A percentile compares a stretch with the other conserved stretches of the same genome.
Evolutionary conservation across 2,888 invertebrate genomes (phyloP).

Genomic region (Ctena decussata): DNA sequence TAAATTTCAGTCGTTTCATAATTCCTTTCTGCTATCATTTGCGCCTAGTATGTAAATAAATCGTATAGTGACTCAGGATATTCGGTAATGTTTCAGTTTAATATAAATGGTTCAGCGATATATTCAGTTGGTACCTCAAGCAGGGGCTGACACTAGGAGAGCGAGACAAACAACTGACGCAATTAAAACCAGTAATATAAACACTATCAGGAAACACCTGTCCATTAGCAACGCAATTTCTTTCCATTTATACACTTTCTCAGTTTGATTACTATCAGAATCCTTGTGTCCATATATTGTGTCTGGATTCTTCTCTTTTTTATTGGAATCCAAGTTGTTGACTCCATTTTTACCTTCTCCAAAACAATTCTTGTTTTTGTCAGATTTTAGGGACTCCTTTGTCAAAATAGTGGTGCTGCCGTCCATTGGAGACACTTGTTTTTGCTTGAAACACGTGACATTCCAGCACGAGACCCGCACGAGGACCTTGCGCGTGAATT

Average conservation of each 20-base stretch:
- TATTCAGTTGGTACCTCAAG: too few relatives aligned
- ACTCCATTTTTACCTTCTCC: not conserved
- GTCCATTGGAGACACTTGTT: not conserved
- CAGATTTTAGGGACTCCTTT: too few relatives aligned
- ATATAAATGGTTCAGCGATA: too few relatives aligned
- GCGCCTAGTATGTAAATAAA: too few relatives aligned
- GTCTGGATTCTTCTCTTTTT: not conserved
- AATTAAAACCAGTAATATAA: constrained; percentile 30
- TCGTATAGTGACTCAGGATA: too few relatives aligned
- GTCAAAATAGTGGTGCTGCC: not conserved
- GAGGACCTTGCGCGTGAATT: constrained; percentile 36
- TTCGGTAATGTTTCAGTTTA: too few relatives aligned
- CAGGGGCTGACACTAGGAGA: not conserved
- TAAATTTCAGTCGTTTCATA: too few relatives aligned
- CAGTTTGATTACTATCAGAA: not conserved
- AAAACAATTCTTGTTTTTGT: not conserved
- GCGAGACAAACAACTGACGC: constrained; percentile 40
- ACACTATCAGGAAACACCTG: constrained; percentile 53
- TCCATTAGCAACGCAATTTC: constrained; percentile 60
- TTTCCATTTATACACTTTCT: constrained; percentile 56
- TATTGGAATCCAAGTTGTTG: not conserved
- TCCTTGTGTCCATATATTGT: not conserved
- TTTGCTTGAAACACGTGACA: constrained; percentile 13
- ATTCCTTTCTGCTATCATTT: too few relatives aligned
- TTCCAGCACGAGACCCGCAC: constrained; percentile 46